Evolutionary conservation across 2,888 invertebrate species (phyloP), one percentile per base, ranked within the genome.

Genomic region (Tipula helvola): DNA sequence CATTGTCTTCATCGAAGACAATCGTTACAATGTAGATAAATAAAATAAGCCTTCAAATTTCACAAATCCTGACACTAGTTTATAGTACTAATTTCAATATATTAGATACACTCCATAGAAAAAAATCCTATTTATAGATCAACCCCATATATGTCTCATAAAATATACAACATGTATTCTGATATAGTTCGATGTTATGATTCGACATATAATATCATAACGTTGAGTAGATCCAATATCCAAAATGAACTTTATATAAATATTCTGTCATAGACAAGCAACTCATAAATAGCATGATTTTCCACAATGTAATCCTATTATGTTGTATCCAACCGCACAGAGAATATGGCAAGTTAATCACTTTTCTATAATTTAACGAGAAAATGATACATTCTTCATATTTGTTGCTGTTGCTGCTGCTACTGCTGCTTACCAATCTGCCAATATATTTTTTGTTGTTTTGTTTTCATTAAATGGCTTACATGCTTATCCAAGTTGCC

Each of bases 301-400:
- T 71, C 28, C 71, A 71, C 71, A 71, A 28, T 71, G 71, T 71
- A 71, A 71, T 71, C 71, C 71, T 28, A 71, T 28, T 28, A 71
- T 28, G n/a, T 28, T 39, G 44, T 16, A 71, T 71, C 71, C 18
- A 71, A 28, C 71, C 28, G n/a, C 2, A 57, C 10, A 71, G 71
- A 71, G 71, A 71, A 18, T 71, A 71, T 71, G 71, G 71, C 28
- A 71, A 71, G 71, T 28, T 71, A 71, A 71, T 71, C 71, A 71
- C 71, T 71, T 71, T 71, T 71, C 71, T 71, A 71, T 71, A 71
- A 71, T 71, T 71, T 71, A 71, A 71, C 71, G 71, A 71, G 71
- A 71, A 71, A 71, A 71, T 71, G 28, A 71, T 71, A 71, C 28
- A 18, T 28, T 71, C 8, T 10, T 71, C 10, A 4, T 28, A 16